Base-by-base conservation (phyloP, 2,888 invertebrate species). In the Machimus rusticus region DNA sequence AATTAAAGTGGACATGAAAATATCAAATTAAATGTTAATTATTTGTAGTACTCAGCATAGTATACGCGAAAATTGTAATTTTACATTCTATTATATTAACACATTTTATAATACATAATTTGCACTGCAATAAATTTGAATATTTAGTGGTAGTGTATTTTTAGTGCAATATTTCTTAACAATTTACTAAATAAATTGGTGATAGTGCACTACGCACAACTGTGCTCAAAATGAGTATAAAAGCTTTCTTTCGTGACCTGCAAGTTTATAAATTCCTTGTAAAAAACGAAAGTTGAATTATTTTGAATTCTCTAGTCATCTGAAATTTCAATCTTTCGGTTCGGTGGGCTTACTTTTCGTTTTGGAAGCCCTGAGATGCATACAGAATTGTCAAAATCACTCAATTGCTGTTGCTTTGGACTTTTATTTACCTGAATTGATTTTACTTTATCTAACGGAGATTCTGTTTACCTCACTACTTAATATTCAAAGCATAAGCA, bases 271-370 rank as follows among this genome's bases (percentile, higher is more conserved):
- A 66, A 66, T 66, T 66, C 23, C 28, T 66, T 28, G 19, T 76
- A 37, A 76, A 76, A 76, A 76, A 76, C 37, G 76, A 76, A 37
- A 76, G 76, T 76, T 76, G 37, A 34, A 76, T 28, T 76, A 78
- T 78, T 78, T n/a, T 39, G 14, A 78, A 78, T 78, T 78, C 78
- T 19, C 37, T 12, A 23, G 8, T 23, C 46, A 78, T 79, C 51
- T 79, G 16, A 66, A 66, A 23, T 66, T 66, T 66, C 19, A 66
- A 23, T 12, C 39, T 51, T 23, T 79, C 51, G 39, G 51, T 51
- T 19, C 16, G 46, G 16, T 79, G 51, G 12, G 31, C 51, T 79
- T 31, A 51, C 31, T 79, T 79, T 79, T 79, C 23, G 28, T 43
- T n/a, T 79, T 28, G 4, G 28, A 51, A 46, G 43, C 16, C 79